Percentiles rank a stretch among this genome's conserved stretches.
Evolutionary conservation across 2,888 invertebrate species (phyloP).

Genomic region (Tipula unca): DNA sequence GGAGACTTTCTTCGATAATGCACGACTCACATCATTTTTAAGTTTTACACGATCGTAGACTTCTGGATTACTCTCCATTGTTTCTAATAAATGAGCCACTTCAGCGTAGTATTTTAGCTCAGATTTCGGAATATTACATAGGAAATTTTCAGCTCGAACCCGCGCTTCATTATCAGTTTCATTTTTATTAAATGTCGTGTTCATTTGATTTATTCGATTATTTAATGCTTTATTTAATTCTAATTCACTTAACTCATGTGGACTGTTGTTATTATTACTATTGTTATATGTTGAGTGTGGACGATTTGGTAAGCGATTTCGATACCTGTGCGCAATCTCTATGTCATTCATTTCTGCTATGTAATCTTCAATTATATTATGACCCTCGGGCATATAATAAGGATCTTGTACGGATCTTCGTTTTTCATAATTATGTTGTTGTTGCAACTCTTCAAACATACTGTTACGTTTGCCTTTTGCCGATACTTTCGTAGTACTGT

Average conservation of each 20-base stretch:
- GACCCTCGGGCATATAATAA: slow-evolving; percentile 41
- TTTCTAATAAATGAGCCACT: slow-evolving; percentile 40
- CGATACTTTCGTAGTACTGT: slow-evolving; percentile 27
- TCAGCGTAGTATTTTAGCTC: slow-evolving; percentile 43
- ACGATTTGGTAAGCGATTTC: slow-evolving; percentile 21
- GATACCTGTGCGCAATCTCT: neutral
- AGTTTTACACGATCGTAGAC: slow-evolving; percentile 40
- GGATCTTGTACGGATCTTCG: slow-evolving; percentile 70
- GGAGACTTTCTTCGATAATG: slow-evolving; percentile 33
- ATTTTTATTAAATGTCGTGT: slow-evolving; percentile 8
- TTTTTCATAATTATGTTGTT: slow-evolving; percentile 46
- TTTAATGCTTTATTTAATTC: neutral
- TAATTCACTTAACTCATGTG: slow-evolving; percentile 17
- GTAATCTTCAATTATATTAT: slow-evolving; percentile 32
- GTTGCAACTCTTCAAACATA: slow-evolving; percentile 50
- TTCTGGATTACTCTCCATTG: slow-evolving; percentile 32
- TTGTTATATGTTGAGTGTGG: slow-evolving; percentile 20
- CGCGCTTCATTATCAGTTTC: slow-evolving; percentile 33
- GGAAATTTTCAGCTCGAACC: slow-evolving; percentile 39
- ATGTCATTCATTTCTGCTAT: slow-evolving; percentile 30
- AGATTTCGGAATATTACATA: slow-evolving; percentile 39
- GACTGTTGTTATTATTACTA: neutral
- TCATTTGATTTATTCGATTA: slow-evolving; percentile 16
- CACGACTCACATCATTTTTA: slow-evolving; percentile 42
- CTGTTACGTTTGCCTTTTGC: slow-evolving; percentile 61